Evolutionary conservation across 2,113 vertebrate genomes (phyloP), one percentile per base, ranked within the genome.

Genomic region (Brachyistius frenatus): DNA sequence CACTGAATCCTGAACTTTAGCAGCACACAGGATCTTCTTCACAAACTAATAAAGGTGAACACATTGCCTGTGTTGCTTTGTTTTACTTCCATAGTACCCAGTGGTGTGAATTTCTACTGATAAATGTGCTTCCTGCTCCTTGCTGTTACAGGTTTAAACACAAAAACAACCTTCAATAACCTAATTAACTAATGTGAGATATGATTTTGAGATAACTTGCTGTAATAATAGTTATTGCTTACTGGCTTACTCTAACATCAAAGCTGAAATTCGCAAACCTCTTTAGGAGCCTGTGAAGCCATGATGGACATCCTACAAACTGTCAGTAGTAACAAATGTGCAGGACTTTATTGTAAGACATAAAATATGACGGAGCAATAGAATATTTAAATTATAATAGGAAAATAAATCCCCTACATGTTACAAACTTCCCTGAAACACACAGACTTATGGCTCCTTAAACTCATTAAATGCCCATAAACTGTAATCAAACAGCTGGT

Each of bases 1-100:
- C 14, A 2, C 56, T 84, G 72, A 83, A 79, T 76, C 66, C 70
- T 81, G 82, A 82, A 76, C 60, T 88, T 82, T 86, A 37, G 47
- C 2, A 0, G 36, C 54, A 54, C 60, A 46, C 60, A 54, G 39
- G 49, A 54, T 65, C 53, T 7, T 7, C 7, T 62, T 41, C 32
- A 36, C 33, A 2, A 33, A 2, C 37, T 61, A 61, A 73, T 79
- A 61, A 76, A 49, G 14, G 33, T 68, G 5, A 69, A 7, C 36
- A 35, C 54, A 60, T 64, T 46, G 60, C 7, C 0, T 11, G 13
- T 55, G 35, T n/a, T 44, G n/a, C 7, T 71, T 41, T 63, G 5
- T 41, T 67, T 32, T 5, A 23, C 23, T 32, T 54, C 47, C 7
- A 13, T 14, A 36, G 37, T 58, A 30, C 47, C 35, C 13, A 35